Base-by-base conservation (phyloP, 2,797 vertebrate species). In the Botia kubotai region DNA sequence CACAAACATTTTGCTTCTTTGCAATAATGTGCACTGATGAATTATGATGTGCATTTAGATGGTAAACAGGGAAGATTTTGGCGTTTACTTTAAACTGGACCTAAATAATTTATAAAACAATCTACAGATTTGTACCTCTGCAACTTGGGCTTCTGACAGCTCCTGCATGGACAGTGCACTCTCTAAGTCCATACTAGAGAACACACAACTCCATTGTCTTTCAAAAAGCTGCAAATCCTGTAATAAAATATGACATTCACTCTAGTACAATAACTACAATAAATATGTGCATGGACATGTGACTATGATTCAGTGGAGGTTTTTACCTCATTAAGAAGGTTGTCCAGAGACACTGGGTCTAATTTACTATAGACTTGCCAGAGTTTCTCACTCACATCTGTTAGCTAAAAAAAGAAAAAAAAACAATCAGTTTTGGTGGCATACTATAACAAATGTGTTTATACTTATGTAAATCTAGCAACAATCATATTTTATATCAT, bases 181-280 rank as follows among this genome's bases (percentile, higher is more conserved):
- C 93, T 99, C 98, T n/a, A 95, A 94, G 81, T 97, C 96, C 91
- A 99, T 96, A 89, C 95, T 95, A 55, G 95, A 95, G 83, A 97
- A 98, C 65, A 99, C 96, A 82, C 87, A 91, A 80, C 91, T 94
- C 97, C 97, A 99, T 85, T 99, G 98, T 84, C 94, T 96, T 75
- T 98, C 96, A 87, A 99, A 99, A 82, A 83, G 84, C 19, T 88
- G 89, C 87, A 99, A 89, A 84, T 97, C 96, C 98, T 99, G 81
- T 58, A 87, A 86, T 55, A 57, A 72, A 87, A 79, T 33, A 84
- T 36, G 39, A 83, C 67, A 75, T 52, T 69, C n/a, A 65, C 6
- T 26, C 29, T 46, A 11, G 6, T 19, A 66, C 68, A 17, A 69
- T 4, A n/a, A 21, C 6, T 29, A 11, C 10, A 4, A 16, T 26